Conservation (phyloP, 2,888 invertebrate species). For the Phalangium opilio region DNA sequence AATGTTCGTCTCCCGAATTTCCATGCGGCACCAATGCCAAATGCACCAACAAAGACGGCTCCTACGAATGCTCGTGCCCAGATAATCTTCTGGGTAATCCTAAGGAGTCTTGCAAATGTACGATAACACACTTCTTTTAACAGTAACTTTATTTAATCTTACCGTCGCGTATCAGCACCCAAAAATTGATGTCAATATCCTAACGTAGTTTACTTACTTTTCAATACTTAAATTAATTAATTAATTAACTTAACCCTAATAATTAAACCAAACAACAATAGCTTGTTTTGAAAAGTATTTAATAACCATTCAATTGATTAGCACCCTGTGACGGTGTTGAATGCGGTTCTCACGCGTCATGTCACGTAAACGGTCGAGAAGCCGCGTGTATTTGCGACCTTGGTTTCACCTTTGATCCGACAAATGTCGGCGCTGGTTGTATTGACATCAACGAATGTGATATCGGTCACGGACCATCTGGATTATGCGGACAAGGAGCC, state of each 20-base stretch:
- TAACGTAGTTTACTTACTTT: too few relatives aligned
- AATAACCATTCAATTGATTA: slow-evolving; percentile 6
- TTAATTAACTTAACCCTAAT: neutral
- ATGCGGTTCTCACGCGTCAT: slow-evolving; percentile 73
- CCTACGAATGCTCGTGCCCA: slow-evolving; percentile 24
- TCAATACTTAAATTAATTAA: too few relatives aligned
- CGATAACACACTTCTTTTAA: slow-evolving; percentile 11
- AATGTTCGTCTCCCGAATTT: slow-evolving; percentile 23
- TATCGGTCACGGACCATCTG: slow-evolving; percentile 52
- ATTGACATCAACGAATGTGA: slow-evolving; percentile 87
- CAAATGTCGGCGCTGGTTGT: slow-evolving; percentile 73
- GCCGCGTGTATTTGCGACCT: slow-evolving; percentile 59
- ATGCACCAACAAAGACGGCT: slow-evolving; percentile 25
- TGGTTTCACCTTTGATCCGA: slow-evolving; percentile 83
- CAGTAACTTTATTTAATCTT: too few relatives aligned
- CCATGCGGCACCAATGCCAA: slow-evolving; percentile 26
- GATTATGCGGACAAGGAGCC: slow-evolving; percentile 69
- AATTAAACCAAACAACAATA: too few relatives aligned
- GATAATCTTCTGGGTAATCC: slow-evolving; percentile 24
- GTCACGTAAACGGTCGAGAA: slow-evolving; percentile 72
- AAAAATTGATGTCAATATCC: too few relatives aligned
- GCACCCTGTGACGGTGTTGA: slow-evolving; percentile 80
- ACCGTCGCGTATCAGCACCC: too few relatives aligned
- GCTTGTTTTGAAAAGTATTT: neutral
- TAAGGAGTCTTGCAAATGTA: slow-evolving; percentile 23